phyloP scores from a whole-genome alignment of 2,888 invertebrate species.

The Periphyllus acericola region DNA sequence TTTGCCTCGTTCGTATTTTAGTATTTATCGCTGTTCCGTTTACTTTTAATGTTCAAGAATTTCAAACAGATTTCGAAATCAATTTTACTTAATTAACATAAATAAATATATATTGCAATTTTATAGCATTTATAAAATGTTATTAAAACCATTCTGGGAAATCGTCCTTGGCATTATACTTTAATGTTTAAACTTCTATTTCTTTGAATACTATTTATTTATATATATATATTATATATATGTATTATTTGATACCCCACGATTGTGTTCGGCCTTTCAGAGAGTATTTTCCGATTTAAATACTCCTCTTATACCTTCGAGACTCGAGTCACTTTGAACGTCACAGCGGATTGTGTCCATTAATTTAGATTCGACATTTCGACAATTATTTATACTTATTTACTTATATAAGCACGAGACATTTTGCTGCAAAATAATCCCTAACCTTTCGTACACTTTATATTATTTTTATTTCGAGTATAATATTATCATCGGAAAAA shows the following conservation, averaged over 20 bases:
- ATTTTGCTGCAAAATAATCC: neutral
- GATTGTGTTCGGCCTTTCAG: neutral
- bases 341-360: neutral
- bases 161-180: neutral
- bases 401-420: neutral
- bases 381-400: neutral
- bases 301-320: neutral
- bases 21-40: neutral
- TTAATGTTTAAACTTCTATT: neutral
- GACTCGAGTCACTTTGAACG: neutral
- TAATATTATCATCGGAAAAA: neutral
- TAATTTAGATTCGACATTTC: neutral
- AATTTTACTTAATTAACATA: neutral
- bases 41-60: neutral
- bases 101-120: neutral
- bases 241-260: neutral
- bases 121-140: neutral
- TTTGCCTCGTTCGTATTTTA: neutral
- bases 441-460: neutral
- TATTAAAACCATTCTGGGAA: neutral
- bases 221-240: too few relatives aligned
- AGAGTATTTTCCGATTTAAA: neutral
- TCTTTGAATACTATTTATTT: neutral
- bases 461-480: neutral
- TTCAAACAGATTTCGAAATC: neutral